A percentile compares a stretch with the other conserved stretches of the same genome.
Evolutionary conservation across 2,113 vertebrate species (phyloP).

Genomic region (Spheniscus mendiculus): DNA sequence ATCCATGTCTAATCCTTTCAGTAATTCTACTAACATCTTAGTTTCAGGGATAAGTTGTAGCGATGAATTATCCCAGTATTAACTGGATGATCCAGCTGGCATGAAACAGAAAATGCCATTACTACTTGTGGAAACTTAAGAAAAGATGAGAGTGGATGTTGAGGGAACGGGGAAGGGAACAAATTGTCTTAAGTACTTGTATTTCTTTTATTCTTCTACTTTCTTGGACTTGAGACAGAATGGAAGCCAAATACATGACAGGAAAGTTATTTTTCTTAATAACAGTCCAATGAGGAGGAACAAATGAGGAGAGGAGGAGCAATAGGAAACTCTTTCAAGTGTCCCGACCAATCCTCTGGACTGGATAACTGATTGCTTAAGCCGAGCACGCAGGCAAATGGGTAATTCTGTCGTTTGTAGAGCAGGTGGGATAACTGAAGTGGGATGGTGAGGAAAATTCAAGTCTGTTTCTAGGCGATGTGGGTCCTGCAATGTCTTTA

Average conservation of each 20-base stretch:
- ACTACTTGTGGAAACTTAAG: not conserved
- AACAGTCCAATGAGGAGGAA: not conserved
- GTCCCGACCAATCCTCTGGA: not conserved
- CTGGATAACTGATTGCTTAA: not conserved
- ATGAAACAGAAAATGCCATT: not conserved
- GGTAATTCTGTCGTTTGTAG: not conserved
- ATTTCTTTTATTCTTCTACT: not conserved
- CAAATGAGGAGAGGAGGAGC: not conserved
- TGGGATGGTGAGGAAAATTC: not conserved
- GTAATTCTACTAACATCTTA: not conserved
- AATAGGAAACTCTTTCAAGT: not conserved
- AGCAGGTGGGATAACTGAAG: not conserved
- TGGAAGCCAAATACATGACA: not conserved
- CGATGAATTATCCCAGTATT: not conserved
- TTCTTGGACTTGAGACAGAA: not conserved
- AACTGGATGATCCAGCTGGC: not conserved
- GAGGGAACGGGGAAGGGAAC: not conserved
- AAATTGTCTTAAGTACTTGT: not conserved
- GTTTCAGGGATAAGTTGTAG: not conserved
- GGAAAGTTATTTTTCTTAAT: not conserved
- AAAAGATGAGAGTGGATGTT: not conserved
- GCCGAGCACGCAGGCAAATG: not conserved
- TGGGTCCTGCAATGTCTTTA: not conserved
- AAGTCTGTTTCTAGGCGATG: not conserved
- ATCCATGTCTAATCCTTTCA: not conserved